These are phyloP conservation scores for Clinocottus analis DNA, from an alignment of 2,113 vertebrate genomes.

Conservation along the genomic window DNA sequence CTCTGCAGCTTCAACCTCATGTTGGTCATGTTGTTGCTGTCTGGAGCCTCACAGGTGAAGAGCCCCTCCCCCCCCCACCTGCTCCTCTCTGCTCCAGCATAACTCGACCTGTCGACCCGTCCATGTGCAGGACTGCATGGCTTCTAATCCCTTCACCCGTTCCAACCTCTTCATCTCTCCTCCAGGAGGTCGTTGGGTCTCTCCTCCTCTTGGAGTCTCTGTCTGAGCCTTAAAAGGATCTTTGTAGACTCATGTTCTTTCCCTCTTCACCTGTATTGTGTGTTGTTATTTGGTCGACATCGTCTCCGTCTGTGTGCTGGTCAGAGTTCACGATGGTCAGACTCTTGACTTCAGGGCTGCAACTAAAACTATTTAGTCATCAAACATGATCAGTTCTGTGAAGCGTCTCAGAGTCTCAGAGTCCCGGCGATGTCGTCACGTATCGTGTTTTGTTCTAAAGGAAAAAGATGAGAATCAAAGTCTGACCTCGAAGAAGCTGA, in stretches of 20 bases:
- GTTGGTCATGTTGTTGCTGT: not conserved
- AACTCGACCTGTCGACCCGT: too few relatives aligned
- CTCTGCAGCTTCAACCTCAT: not conserved
- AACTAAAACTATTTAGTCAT: not conserved
- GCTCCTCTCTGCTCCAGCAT: too few relatives aligned
- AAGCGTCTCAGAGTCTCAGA: not conserved
- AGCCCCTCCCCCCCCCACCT: too few relatives aligned
- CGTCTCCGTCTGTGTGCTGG: not conserved
- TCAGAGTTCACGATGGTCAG: not conserved
- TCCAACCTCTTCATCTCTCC: conserved; percentile 32
- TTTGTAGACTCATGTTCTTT: not conserved
- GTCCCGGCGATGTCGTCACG: not conserved
- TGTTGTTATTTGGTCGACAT: not conserved
- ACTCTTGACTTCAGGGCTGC: not conserved
- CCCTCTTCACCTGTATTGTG: not conserved
- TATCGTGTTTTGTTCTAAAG: not conserved
- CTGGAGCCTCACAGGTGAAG: conserved; percentile 22
- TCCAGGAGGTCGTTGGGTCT: not conserved
- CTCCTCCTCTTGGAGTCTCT: conserved; percentile 51
- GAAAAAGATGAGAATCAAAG: not conserved
- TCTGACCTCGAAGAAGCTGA: not conserved
- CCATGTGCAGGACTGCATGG: conserved; percentile 54
- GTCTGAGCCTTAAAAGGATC: not conserved
- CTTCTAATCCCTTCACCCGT: conserved; percentile 66
- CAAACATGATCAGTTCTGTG: not conserved